Evolutionary conservation across 2,888 invertebrate species (phyloP).

Genomic region (Deilephila porcellus): DNA sequence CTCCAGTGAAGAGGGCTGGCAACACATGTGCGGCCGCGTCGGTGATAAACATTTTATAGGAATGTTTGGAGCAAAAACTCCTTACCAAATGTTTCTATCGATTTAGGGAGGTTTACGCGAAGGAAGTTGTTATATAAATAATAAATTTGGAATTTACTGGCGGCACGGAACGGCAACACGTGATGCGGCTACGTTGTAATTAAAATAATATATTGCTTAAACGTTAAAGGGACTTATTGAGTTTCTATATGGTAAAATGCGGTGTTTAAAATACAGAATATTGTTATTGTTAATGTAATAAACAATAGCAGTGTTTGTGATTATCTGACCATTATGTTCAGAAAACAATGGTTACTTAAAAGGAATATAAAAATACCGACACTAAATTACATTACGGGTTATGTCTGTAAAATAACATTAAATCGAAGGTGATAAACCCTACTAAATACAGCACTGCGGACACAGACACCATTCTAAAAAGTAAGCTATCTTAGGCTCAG

Average conservation of each 20-base stretch:
- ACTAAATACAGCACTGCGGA: too few relatives aligned
- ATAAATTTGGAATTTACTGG: constrained; percentile 52
- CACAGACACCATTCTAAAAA: too few relatives aligned
- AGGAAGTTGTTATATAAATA: constrained; percentile 80
- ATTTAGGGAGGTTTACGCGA: constrained; percentile 65
- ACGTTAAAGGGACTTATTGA: neutral
- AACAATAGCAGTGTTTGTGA: too few relatives aligned
- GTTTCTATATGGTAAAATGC: neutral
- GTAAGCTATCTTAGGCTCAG: too few relatives aligned
- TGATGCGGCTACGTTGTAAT: constrained; percentile 9
- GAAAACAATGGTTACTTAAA: too few relatives aligned
- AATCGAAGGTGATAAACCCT: too few relatives aligned
- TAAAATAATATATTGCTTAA: neutral
- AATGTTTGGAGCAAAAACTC: constrained; percentile 81
- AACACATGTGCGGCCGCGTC: constrained; percentile 75
- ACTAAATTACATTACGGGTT: too few relatives aligned
- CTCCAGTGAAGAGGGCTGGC: constrained; percentile 73
- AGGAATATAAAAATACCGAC: too few relatives aligned
- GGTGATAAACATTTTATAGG: constrained; percentile 85
- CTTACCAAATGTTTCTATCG: constrained; percentile 78
- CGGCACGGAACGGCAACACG: constrained; percentile 34
- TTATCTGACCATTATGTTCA: too few relatives aligned
- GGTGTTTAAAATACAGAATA: too few relatives aligned
- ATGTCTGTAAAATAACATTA: too few relatives aligned
- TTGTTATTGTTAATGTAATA: too few relatives aligned